These are phyloP conservation scores for Tetrax tetrax DNA, from an alignment of 2,113 vertebrate species.

Conservation along the genomic window DNA sequence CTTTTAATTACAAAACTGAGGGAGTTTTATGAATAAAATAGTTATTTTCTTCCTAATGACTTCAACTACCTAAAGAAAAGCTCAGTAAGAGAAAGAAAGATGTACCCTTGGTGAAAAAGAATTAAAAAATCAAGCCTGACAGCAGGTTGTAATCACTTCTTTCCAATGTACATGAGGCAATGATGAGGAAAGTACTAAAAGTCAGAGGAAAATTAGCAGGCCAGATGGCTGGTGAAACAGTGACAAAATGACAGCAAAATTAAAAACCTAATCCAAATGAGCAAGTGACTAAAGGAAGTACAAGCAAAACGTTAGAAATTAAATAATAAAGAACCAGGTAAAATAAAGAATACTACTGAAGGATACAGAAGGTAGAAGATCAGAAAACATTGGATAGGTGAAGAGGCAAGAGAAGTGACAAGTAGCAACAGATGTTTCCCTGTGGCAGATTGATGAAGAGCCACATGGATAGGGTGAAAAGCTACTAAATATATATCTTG, in stretches of 20 bases:
- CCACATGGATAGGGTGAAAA: background rate
- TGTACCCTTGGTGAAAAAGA: background rate
- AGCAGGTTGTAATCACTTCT: slow-evolving; percentile 43
- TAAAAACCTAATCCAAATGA: slow-evolving; percentile 53
- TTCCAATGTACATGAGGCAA: slow-evolving; percentile 34
- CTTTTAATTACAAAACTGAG: background rate
- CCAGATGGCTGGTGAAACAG: slow-evolving; percentile 50
- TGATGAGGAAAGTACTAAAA: slow-evolving; percentile 49
- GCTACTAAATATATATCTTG: background rate
- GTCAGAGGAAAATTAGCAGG: slow-evolving; percentile 43
- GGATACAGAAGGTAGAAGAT: background rate
- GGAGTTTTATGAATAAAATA: background rate
- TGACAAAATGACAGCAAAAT: slow-evolving; percentile 46
- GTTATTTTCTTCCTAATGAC: background rate
- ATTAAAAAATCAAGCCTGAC: background rate
- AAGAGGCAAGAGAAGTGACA: background rate
- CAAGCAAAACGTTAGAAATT: slow-evolving; percentile 16
- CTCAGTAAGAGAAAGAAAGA: background rate
- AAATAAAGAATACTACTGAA: background rate
- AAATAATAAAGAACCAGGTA: background rate
- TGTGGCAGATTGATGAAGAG: slow-evolving; percentile 8
- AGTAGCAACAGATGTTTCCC: slow-evolving; percentile 46
- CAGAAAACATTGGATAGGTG: background rate
- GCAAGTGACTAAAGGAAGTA: slow-evolving; percentile 21
- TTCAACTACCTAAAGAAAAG: background rate